Evolutionary conservation across 1,140 invertebrate species (phyloP).

Genomic region (Tachypleus tridentatus): DNA sequence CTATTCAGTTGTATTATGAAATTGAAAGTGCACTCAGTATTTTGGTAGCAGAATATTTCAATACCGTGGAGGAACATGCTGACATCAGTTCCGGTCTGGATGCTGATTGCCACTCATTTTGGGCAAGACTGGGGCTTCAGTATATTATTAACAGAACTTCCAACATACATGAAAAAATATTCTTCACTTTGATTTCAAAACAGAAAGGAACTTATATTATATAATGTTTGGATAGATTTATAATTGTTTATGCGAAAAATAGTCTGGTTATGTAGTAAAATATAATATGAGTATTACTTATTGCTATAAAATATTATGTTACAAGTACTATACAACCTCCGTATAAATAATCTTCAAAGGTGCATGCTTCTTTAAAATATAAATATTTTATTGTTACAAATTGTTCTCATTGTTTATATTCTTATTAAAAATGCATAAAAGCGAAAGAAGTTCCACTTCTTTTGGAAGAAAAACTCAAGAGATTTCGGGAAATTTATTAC

Average conservation of each 20-base stretch:
- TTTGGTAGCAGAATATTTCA: background rate
- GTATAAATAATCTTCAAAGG: too few relatives aligned
- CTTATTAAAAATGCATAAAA: too few relatives aligned
- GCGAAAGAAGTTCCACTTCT: too few relatives aligned
- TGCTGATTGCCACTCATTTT: constrained; percentile 77
- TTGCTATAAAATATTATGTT: constrained; percentile 69
- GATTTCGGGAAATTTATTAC: too few relatives aligned
- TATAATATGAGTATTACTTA: constrained; percentile 85
- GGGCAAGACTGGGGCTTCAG: constrained; percentile 91
- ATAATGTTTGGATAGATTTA: background rate
- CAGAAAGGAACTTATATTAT: constrained; percentile 41
- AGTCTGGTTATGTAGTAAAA: constrained; percentile 53
- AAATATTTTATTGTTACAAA: too few relatives aligned
- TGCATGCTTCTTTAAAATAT: too few relatives aligned
- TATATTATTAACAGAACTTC: constrained; percentile 82
- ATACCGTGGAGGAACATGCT: constrained; percentile 71
- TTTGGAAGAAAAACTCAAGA: too few relatives aligned
- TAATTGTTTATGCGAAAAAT: background rate
- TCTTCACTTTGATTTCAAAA: constrained; percentile 71
- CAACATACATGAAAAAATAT: constrained; percentile 85
- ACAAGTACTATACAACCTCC: too few relatives aligned
- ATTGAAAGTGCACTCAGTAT: background rate
- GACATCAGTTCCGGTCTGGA: constrained; percentile 74
- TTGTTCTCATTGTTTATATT: too few relatives aligned
- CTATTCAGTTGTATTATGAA: too few relatives aligned